phyloP scores from a whole-genome alignment of 1,140 invertebrate species.

The Macrotrachela quadricornifera region DNA sequence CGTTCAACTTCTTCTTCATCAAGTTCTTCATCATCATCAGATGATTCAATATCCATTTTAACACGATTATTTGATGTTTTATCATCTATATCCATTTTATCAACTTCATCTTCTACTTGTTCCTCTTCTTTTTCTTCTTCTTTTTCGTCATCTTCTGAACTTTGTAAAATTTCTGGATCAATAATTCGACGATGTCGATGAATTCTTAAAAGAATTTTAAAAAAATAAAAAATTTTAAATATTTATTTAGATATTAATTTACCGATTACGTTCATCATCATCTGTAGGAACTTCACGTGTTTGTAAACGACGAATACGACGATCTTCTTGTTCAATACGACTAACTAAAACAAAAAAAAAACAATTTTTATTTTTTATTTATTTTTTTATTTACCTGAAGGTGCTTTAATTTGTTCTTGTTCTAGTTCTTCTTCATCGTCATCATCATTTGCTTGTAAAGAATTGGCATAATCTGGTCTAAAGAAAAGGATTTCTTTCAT shows the following conservation, averaged over 20 bases:
- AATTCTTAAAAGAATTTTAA: conserved; percentile 10
- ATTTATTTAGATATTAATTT: background rate
- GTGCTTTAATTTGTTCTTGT: background rate
- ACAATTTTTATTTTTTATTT: background rate
- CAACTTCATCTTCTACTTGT: background rate
- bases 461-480: background rate
- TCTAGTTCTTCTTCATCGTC: conserved; percentile 13
- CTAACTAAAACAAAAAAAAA: background rate
- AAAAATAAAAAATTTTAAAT: no score
- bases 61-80: background rate
- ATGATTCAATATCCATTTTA: no score
- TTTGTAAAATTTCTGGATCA: conserved; percentile 28
- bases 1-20: conserved; percentile 7
- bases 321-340: background rate
- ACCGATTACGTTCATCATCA: background rate
- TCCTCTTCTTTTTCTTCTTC: conserved; percentile 37
- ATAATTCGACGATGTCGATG: conserved; percentile 14
- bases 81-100: conserved; percentile 9
- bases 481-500: no score
- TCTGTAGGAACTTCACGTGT: background rate
- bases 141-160: conserved; percentile 42
- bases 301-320: conserved; percentile 1
- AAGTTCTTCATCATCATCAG: conserved; percentile 6
- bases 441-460: conserved; percentile 32
- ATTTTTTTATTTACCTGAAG: background rate